Evolutionary conservation across 2,888 invertebrate genomes (phyloP), one percentile per base, ranked within the genome.

Genomic region (Tolmerus cingulatus): DNA sequence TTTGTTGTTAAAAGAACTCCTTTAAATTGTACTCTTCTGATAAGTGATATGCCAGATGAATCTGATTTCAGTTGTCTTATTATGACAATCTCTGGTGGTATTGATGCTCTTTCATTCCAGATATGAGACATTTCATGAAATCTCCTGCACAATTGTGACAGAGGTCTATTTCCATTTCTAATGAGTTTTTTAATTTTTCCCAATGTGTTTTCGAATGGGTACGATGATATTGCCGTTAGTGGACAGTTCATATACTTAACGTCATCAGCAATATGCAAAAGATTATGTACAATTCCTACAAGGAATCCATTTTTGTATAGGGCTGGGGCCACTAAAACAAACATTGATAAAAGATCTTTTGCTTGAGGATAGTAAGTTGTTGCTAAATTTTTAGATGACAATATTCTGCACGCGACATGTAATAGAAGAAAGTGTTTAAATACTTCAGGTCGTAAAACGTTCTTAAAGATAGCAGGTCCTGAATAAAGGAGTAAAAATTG

Each of bases 241-340:
- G 30, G 5, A 77, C 30, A 77, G 30, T 77, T 77, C 77, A 77
- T 34, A 12, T 27, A 27, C n/a, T 77, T 34, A 4, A 77, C 77
- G 30, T 77, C 23, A 77, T 77, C 77, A 30, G 77, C 46, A 14
- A 16, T 9, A 46, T 46, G 46, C 16, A 43, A 40, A 43, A 79
- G 79, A 40, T 79, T 79, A 19, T 79, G 79, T 19, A 79, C 79
- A 79, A 9, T 79, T 79, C 79, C 43, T n/a, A 79, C 43, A 37
- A 43, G 40, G 19, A 79, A 79, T 79, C 43, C 79, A n/a, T 5
- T n/a, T 79, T 79, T 79, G 43, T 79, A 79, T 43, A 79, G 34
- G 34, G 34, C 34, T 34, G 34, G 34, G 34, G 34, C 34, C 34
- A 34, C 34, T 34, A 34, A 34, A 34, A 77, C 78, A 34, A 77